Evolutionary conservation across 2,797 vertebrate species (phyloP).

Genomic region (Synanceia verrucosa): DNA sequence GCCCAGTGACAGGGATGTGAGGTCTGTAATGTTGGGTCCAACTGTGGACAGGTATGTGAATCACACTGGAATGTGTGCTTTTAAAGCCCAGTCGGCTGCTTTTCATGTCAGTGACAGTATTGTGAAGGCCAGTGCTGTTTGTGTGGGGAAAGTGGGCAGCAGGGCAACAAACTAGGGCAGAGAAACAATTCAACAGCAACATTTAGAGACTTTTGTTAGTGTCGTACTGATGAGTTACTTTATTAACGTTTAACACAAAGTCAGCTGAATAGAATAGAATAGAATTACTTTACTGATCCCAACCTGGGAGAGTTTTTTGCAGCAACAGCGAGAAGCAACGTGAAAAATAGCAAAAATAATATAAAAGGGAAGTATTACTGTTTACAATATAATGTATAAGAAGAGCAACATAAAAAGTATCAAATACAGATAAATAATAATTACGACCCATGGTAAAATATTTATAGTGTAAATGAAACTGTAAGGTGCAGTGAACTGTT

Average conservation of each 20-base stretch:
- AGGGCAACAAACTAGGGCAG: not conserved
- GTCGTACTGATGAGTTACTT: not conserved
- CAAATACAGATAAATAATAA: too few relatives aligned
- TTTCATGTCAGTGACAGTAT: not conserved
- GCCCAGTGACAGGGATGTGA: constrained; percentile 27
- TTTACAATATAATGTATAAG: too few relatives aligned
- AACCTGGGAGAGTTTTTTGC: too few relatives aligned
- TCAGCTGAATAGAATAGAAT: fast-evolving
- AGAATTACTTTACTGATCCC: too few relatives aligned
- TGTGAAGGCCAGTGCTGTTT: not conserved
- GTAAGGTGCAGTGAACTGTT: too few relatives aligned
- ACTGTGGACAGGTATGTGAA: constrained; percentile 41
- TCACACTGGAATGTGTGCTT: constrained; percentile 45
- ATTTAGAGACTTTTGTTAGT: not conserved
- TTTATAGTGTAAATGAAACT: too few relatives aligned
- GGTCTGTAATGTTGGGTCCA: constrained; percentile 1
- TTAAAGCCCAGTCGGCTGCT: not conserved
- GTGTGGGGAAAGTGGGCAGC: not conserved
- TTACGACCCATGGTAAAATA: too few relatives aligned
- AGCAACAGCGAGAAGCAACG: too few relatives aligned
- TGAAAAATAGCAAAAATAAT: too few relatives aligned
- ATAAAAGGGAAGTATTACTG: too few relatives aligned
- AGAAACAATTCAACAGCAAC: not conserved
- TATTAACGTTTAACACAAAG: too few relatives aligned
- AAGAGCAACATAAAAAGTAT: too few relatives aligned